Percentiles rank a stretch among this genome's conserved stretches.
Evolutionary conservation across 2,888 invertebrate species (phyloP).

Genomic region (Lochmaea crataegi): DNA sequence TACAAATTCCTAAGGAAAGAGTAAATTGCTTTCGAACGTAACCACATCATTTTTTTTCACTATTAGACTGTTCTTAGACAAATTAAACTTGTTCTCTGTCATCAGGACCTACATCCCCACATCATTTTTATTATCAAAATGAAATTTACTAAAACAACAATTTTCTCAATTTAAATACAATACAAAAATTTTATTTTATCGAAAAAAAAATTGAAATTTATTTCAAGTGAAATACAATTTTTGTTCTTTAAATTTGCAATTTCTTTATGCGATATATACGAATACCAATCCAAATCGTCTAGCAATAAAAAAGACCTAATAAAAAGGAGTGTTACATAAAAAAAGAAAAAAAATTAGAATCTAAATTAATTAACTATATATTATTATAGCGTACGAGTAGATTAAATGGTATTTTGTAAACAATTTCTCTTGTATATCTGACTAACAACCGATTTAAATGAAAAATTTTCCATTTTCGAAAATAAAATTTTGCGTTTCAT

Average conservation of each 20-base stretch:
- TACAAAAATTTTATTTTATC: too few relatives aligned
- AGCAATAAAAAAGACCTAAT: conserved; percentile 26
- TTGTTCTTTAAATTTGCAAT: background rate
- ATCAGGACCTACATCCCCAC: too few relatives aligned
- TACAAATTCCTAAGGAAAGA: too few relatives aligned
- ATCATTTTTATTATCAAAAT: too few relatives aligned
- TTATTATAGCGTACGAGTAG: background rate
- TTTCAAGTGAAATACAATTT: background rate
- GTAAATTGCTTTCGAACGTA: too few relatives aligned
- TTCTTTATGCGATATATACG: background rate
- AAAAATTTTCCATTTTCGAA: background rate
- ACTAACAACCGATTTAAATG: background rate
- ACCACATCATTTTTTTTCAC: too few relatives aligned
- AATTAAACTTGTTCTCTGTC: too few relatives aligned
- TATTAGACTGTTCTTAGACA: too few relatives aligned
- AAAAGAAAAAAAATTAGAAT: background rate
- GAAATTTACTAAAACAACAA: too few relatives aligned
- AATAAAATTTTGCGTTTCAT: too few relatives aligned
- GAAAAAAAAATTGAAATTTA: background rate
- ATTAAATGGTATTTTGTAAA: background rate
- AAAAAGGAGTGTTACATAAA: conserved; percentile 6
- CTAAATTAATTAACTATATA: conserved; percentile 5
- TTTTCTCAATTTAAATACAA: too few relatives aligned
- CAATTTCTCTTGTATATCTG: background rate
- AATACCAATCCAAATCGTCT: conserved; percentile 18